Evolutionary conservation across 2,797 vertebrate species (phyloP), one percentile per base, ranked within the genome.

Genomic region (Hippoglossus hippoglossus): DNA sequence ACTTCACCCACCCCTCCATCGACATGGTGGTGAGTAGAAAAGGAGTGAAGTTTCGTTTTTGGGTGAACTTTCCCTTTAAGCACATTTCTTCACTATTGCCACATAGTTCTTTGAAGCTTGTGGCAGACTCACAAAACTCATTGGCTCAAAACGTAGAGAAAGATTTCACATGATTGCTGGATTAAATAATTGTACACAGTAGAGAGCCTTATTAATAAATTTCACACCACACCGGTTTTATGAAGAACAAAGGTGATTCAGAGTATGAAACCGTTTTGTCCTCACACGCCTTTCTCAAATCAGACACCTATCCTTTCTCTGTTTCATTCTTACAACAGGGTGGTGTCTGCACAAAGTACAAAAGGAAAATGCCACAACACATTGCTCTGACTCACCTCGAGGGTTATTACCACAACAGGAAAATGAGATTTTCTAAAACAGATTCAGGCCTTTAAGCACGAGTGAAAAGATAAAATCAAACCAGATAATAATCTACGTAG

Each of bases 331-430:
- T 69, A 65, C 47, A 69, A 68, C 46, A 79, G 81, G 84, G 81
- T 81, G 84, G 73, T 70, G 81, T 39, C 71, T 81, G 44, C 63
- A 75, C 47, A 75, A 63, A 68, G 50, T 53, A 86, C 73, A 77
- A 83, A 90, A 83, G 66, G 51, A 51, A 73, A 80, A 75, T 47
- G 21, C 16, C 26, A 50, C 63, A 72, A 78, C 53, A 25, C 61
- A 57, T 16, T 50, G 41, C 75, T 83, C 49, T 84, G 77, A 87
- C 81, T 87, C 63, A 75, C 70, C 36, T 73, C 5, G 5, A 9
- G 19, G 52, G 55, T 74, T 67, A 80, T 74, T 59, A 75, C 59
- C 51, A 83, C 39, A 87, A 24, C 21, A 53, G 13, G 83, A 58
- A 47, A 58, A 70, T 49, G 9, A 16, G 21, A 46, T 76, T 71